Conservation (phyloP, 2,113 vertebrate genomes). For the Lophotis ruficrista region DNA sequence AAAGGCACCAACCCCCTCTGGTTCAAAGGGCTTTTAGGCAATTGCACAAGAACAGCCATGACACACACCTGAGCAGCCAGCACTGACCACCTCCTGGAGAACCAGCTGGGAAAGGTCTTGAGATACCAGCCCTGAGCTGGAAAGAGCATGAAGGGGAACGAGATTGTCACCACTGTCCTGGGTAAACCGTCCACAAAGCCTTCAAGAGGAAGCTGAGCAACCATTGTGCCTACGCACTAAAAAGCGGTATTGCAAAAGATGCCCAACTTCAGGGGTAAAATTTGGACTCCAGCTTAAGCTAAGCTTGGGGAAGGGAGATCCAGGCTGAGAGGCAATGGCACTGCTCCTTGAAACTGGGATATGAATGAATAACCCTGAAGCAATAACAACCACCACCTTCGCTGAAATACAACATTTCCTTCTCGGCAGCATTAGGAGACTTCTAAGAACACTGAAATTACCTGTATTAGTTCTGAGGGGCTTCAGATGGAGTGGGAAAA, state of each 20-base stretch:
- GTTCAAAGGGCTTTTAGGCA: background rate
- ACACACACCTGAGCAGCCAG: fast-evolving
- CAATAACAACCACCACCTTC: background rate
- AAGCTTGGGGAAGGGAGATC: background rate
- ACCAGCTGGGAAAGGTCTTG: background rate
- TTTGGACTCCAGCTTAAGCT: background rate
- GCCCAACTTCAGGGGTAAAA: background rate
- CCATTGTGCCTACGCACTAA: background rate
- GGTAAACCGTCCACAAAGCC: background rate
- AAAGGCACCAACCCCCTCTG: fast-evolving
- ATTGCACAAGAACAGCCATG: fast-evolving
- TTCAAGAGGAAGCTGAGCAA: background rate
- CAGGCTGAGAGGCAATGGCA: fast-evolving
- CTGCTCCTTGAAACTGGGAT: background rate
- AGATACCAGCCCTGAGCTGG: background rate
- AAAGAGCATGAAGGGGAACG: background rate
- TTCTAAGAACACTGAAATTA: background rate
- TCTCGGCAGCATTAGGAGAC: background rate
- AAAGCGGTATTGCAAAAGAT: background rate
- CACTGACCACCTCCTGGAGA: background rate
- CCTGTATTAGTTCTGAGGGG: background rate
- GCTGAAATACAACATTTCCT: background rate
- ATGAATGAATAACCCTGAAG: background rate
- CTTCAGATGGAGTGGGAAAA: background rate
- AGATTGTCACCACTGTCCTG: background rate